A percentile compares a stretch with the other conserved stretches of the same genome.
phyloP scores from a whole-genome alignment of 1,140 invertebrate species.

The Drosophila watanabei region DNA sequence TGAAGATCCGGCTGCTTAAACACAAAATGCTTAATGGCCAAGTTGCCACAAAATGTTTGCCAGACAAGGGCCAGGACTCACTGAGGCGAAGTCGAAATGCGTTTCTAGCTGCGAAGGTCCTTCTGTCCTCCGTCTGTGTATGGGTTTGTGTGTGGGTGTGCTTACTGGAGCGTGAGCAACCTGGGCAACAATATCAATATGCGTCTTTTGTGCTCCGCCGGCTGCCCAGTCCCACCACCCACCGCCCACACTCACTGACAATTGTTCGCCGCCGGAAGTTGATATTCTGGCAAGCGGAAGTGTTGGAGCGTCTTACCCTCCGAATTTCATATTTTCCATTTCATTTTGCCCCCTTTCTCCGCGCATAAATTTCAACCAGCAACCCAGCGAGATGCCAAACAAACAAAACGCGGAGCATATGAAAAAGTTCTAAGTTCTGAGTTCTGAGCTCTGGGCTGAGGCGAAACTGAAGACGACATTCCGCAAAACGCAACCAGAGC shows the following conservation, averaged over 20 bases:
- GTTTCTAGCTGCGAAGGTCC: conserved; percentile 63
- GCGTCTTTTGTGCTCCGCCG: conserved; percentile 60
- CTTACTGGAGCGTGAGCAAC: conserved; percentile 71
- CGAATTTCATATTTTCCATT: conserved; percentile 65
- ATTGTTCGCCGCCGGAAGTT: conserved; percentile 76
- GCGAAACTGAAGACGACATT: conserved; percentile 13
- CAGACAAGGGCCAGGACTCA: conserved; percentile 47
- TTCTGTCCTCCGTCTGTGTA: conserved; percentile 24
- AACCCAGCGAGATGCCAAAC: conserved; percentile 32
- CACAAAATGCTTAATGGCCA: conserved; percentile 77
- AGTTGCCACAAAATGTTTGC: conserved; percentile 79
- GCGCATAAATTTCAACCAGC: conserved; percentile 70
- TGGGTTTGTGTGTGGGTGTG: conserved; percentile 7
- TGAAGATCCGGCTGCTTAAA: conserved; percentile 36
- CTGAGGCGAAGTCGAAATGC: conserved; percentile 75
- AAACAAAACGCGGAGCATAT: conserved; percentile 36
- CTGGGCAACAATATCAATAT: conserved; percentile 78
- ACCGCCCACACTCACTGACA: conserved; percentile 37
- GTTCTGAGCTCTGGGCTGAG: not conserved
- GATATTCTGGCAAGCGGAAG: conserved; percentile 75
- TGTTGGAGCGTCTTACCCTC: conserved; percentile 51
- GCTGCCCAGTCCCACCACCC: not conserved
- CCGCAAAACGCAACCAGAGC: conserved; percentile 21
- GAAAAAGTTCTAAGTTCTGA: conserved; percentile 43
- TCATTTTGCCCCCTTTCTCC: conserved; percentile 31